Conservation (phyloP, 2,113 vertebrate species). For the Carettochelys insculpta region DNA sequence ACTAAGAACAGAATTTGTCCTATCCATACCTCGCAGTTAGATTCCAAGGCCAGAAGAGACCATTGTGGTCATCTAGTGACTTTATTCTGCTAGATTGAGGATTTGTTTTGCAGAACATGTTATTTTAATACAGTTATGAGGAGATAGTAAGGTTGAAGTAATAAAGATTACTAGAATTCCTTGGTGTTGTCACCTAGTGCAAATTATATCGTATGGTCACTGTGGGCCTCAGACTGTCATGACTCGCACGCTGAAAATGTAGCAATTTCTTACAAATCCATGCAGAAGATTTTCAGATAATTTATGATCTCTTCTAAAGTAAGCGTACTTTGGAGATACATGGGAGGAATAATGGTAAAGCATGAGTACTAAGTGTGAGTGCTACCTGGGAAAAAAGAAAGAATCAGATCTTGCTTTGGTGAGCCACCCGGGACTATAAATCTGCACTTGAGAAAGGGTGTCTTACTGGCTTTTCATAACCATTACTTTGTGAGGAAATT, state of each 20-base stretch:
- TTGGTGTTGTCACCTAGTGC: neutral
- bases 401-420: neutral
- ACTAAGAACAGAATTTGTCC: neutral
- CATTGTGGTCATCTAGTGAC: neutral
- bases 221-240: neutral
- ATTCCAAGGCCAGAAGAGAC: neutral
- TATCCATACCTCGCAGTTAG: neutral
- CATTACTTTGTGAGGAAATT: neutral
- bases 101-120: neutral
- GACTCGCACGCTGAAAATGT: constrained; percentile 6
- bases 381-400: neutral
- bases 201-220: neutral
- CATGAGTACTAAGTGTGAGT: neutral
- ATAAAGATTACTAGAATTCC: neutral
- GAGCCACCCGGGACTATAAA: neutral
- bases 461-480: neutral
- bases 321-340: neutral
- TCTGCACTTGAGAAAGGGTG: neutral
- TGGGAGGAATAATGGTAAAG: neutral
- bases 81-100: neutral
- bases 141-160: neutral
- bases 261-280: neutral
- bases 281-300: neutral
- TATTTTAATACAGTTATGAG: neutral
- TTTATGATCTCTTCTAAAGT: neutral